These are phyloP conservation scores for Anoplopoma fimbria DNA, from an alignment of 2,113 vertebrate genomes.

Conservation along the genomic window DNA sequence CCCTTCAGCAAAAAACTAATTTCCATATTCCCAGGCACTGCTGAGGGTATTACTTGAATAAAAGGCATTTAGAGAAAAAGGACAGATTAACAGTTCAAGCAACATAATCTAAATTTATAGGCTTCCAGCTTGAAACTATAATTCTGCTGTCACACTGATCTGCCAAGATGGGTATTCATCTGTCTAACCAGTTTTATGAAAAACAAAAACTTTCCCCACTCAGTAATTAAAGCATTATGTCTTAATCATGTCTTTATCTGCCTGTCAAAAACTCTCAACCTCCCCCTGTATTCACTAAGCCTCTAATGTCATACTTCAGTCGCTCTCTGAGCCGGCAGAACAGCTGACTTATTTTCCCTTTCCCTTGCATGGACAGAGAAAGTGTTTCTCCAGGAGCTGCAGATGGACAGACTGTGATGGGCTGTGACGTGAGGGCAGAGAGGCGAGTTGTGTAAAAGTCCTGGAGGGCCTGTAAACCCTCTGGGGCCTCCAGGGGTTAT, in stretches of 20 bases:
- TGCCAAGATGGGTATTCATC: conserved; percentile 36
- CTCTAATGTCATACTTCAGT: conserved; percentile 29
- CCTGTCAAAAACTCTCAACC: conserved; percentile 42
- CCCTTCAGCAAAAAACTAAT: background rate
- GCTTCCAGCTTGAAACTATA: conserved; percentile 33
- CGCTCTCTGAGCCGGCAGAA: conserved; percentile 3
- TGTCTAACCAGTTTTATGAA: background rate
- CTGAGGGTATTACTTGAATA: conserved; percentile 19
- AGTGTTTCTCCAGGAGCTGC: conserved; percentile 21
- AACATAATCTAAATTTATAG: conserved; percentile 32
- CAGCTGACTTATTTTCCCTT: background rate
- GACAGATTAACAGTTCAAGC: conserved; percentile 37
- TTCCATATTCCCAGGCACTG: background rate
- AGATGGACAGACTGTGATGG: conserved; percentile 50
- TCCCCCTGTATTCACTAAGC: conserved; percentile 20
- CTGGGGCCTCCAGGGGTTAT: conserved; percentile 35
- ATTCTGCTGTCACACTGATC: conserved; percentile 36
- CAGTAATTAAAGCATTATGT: conserved; percentile 48
- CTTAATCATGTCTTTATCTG: conserved; percentile 55
- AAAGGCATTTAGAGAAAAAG: conserved; percentile 22
- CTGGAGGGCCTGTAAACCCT: conserved; percentile 48
- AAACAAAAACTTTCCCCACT: background rate
- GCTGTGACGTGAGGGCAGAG: conserved; percentile 65
- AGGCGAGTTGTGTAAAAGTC: conserved; percentile 60
- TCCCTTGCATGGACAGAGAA: conserved; percentile 13